Percentiles rank a stretch among this genome's conserved stretches.
Conservation (phyloP, 2,113 vertebrate genomes). For the Notothenia coriiceps region DNA sequence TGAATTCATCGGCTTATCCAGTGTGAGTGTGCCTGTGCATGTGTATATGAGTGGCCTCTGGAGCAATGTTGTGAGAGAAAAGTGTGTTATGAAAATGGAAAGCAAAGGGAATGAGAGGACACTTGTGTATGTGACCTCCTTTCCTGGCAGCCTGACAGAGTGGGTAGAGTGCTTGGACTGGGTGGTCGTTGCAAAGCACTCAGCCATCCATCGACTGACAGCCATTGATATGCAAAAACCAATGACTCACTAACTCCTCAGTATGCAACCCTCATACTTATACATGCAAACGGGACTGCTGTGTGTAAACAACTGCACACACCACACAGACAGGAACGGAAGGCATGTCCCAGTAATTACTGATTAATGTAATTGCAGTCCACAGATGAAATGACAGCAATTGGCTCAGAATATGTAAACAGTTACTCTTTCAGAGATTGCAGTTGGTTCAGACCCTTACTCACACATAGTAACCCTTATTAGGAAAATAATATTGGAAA, state of each 20-base stretch:
- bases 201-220: constrained; percentile 73
- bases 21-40: constrained; percentile 22
- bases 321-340: constrained; percentile 34
- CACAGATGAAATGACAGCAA: constrained; percentile 51
- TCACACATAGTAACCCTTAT: constrained; percentile 28
- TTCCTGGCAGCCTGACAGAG: constrained; percentile 63
- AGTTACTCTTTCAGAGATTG: constrained; percentile 28
- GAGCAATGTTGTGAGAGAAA: constrained; percentile 32
- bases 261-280: constrained; percentile 64
- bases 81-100: constrained; percentile 43
- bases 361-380: constrained; percentile 54
- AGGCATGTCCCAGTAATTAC: constrained; percentile 31
- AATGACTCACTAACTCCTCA: constrained; percentile 71
- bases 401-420: constrained; percentile 36
- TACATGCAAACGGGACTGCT: constrained; percentile 43
- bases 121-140: constrained; percentile 67
- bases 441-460: constrained; percentile 23
- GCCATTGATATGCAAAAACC: constrained; percentile 76
- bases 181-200: constrained; percentile 76
- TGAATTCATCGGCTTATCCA: constrained; percentile 64
- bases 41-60: constrained; percentile 7
- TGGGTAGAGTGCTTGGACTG: constrained; percentile 53
- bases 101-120: constrained; percentile 22
- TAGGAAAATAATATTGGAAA: constrained; percentile 33
- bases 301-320: constrained; percentile 53